A percentile compares a stretch with the other conserved stretches of the same genome.
These are phyloP conservation scores for Arge pagana DNA, from an alignment of 2,888 invertebrate genomes.

Conservation along the genomic window DNA sequence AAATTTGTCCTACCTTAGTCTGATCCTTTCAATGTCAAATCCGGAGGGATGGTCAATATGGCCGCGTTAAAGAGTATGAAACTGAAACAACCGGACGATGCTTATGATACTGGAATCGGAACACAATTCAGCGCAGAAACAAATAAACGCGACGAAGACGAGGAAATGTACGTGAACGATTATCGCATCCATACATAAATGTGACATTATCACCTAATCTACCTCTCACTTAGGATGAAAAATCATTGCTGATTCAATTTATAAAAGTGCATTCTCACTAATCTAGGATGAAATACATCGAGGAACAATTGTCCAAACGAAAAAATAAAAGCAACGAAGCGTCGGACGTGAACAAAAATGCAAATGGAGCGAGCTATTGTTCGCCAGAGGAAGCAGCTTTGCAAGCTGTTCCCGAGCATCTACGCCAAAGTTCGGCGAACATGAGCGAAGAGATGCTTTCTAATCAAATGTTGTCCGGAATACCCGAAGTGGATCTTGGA, in stretches of 20 bases:
- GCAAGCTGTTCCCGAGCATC: slow-evolving; percentile 85
- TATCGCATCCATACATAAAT: background rate
- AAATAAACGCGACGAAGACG: slow-evolving; percentile 96
- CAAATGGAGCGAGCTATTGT: slow-evolving; percentile 66
- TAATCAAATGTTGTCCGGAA: slow-evolving; percentile 99
- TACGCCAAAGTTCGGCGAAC: slow-evolving; percentile 83
- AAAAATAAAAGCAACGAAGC: slow-evolving; percentile 68
- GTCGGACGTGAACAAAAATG: slow-evolving; percentile 47
- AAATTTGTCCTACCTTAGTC: slow-evolving; percentile 55
- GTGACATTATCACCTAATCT: too few relatives aligned
- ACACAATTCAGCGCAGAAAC: slow-evolving; percentile 98
- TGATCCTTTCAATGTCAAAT: slow-evolving; percentile 77
- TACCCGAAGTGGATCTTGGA: slow-evolving; percentile 99
- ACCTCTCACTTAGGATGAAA: too few relatives aligned
- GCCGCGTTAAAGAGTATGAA: slow-evolving; percentile 80
- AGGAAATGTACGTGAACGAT: slow-evolving; percentile 82
- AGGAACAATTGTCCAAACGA: slow-evolving; percentile 83
- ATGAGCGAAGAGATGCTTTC: slow-evolving; percentile 98
- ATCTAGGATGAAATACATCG: slow-evolving; percentile 76
- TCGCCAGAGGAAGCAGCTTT: slow-evolving; percentile 91
- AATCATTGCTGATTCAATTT: too few relatives aligned
- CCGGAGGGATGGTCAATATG: slow-evolving; percentile 90
- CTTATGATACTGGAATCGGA: slow-evolving; percentile 92
- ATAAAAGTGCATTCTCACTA: background rate
- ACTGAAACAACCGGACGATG: slow-evolving; percentile 81